Conservation (phyloP, 2,113 vertebrate species). For the Oriolus oriolus region DNA sequence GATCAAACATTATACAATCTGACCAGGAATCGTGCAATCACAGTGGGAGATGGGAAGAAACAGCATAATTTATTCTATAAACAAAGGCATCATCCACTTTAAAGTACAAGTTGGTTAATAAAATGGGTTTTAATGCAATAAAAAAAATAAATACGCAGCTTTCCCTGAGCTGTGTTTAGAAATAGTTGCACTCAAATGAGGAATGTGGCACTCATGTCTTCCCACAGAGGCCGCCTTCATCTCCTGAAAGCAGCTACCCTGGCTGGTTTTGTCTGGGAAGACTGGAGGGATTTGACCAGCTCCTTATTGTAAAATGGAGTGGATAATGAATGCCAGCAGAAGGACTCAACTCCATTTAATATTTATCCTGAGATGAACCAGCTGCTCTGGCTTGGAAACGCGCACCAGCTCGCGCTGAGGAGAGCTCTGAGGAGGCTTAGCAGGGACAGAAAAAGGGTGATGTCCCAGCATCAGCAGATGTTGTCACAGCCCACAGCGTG, state of each 20-base stretch:
- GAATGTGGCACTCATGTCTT: not conserved
- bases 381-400: not conserved
- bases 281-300: not conserved
- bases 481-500: not conserved
- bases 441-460: not conserved
- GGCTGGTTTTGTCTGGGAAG: not conserved
- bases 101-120: not conserved
- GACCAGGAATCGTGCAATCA: not conserved
- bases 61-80: slow-evolving; percentile 13
- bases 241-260: not conserved
- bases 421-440: not conserved
- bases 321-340: not conserved
- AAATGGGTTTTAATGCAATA: not conserved
- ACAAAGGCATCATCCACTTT: not conserved
- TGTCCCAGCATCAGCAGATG: not conserved
- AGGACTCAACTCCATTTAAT: not conserved
- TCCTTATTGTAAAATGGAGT: not conserved
- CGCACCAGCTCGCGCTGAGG: rapidly evolving
- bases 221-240: not conserved
- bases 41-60: not conserved
- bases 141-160: not conserved
- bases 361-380: not conserved
- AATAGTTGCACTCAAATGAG: not conserved
- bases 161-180: slow-evolving; percentile 22
- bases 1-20: not conserved